Evolutionary conservation across 2,888 invertebrate genomes (phyloP).

Genomic region (Sesamia inferens): DNA sequence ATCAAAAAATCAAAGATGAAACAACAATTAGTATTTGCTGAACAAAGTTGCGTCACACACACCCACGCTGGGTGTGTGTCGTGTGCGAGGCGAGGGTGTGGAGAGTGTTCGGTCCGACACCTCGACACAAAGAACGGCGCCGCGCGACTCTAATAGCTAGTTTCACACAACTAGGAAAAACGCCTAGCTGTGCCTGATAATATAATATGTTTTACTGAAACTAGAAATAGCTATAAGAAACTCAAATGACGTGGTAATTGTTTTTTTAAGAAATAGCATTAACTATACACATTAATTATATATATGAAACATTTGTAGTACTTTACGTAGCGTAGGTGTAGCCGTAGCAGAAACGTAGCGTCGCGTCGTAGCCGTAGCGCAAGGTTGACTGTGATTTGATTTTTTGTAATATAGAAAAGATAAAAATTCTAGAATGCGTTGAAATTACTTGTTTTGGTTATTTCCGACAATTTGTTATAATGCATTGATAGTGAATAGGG

Average conservation of each 20-base stretch:
- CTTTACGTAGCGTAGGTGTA: slow-evolving; percentile 9
- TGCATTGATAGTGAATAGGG: neutral
- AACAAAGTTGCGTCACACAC: slow-evolving; percentile 38
- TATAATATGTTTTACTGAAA: neutral
- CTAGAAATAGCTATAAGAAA: neutral
- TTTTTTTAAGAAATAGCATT: neutral
- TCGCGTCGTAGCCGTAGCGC: slow-evolving; percentile 8
- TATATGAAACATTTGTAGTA: neutral
- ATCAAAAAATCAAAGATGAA: slow-evolving; percentile 57
- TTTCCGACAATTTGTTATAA: neutral
- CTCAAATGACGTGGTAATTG: neutral
- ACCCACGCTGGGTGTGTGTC: neutral
- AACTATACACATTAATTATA: too few species aligned
- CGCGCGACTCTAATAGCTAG: slow-evolving; percentile 81
- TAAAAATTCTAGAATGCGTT: neutral
- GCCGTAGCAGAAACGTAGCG: slow-evolving; percentile 25
- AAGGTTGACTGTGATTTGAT: too few species aligned
- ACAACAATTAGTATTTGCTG: slow-evolving; percentile 56
- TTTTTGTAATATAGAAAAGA: too few species aligned
- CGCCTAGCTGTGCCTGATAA: slow-evolving; percentile 62
- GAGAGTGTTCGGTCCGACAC: slow-evolving; percentile 83
- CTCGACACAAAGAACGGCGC: slow-evolving; percentile 83
- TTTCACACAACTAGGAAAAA: slow-evolving; percentile 74
- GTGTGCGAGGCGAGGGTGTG: slow-evolving; percentile 48
- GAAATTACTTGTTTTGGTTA: neutral